Evolutionary conservation across 1,140 invertebrate genomes (phyloP).

Genomic region (Papilio machaon): DNA sequence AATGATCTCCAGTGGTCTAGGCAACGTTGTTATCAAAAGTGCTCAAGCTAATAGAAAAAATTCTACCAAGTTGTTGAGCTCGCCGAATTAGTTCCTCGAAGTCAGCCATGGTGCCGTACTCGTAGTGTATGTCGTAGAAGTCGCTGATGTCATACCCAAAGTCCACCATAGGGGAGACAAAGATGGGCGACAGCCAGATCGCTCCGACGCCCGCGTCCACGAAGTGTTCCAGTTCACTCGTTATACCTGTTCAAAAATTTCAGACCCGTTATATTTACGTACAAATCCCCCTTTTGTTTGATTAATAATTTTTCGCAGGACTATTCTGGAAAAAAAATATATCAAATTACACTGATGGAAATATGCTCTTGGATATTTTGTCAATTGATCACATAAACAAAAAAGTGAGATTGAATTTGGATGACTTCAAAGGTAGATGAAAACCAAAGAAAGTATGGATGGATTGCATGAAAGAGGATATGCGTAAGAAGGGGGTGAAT

Average conservation of each 20-base stretch:
- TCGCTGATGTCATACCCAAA: slow-evolving; percentile 88
- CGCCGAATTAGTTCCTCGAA: slow-evolving; percentile 84
- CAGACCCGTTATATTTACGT: neutral
- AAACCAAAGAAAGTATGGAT: too few relatives aligned
- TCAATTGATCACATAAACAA: too few relatives aligned
- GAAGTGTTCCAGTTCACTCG: slow-evolving; percentile 43
- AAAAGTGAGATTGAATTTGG: too few relatives aligned
- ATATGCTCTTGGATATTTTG: too few relatives aligned
- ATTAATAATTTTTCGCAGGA: too few relatives aligned
- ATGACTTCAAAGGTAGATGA: too few relatives aligned
- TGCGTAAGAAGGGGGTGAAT: too few relatives aligned
- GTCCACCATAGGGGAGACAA: slow-evolving; percentile 84
- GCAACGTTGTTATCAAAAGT: neutral
- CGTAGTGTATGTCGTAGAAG: slow-evolving; percentile 85
- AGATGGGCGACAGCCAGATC: slow-evolving; percentile 87
- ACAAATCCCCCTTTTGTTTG: neutral
- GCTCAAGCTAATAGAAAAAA: neutral
- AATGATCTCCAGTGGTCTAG: neutral
- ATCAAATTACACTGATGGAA: too few relatives aligned
- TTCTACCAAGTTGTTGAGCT: slow-evolving; percentile 79
- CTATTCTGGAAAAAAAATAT: too few relatives aligned
- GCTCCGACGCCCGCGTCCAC: slow-evolving; percentile 72
- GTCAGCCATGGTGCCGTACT: slow-evolving; percentile 86
- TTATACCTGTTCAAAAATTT: slow-evolving; percentile 42
- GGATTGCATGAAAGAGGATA: too few relatives aligned